Base-by-base conservation (phyloP, 1,140 invertebrate genomes). In the Myzus persicae region DNA sequence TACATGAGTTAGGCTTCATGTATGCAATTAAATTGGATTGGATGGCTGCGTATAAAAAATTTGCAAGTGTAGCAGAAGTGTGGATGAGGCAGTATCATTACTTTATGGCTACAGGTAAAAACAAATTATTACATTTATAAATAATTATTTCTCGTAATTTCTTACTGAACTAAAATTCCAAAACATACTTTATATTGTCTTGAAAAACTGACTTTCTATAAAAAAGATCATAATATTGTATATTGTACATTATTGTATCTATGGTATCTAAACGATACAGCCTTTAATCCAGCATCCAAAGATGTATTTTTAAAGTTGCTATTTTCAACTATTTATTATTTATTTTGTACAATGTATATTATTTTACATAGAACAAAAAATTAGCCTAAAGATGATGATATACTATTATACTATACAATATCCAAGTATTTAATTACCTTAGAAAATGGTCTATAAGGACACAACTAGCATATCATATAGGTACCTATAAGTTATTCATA, bases 1-100 rank as follows among this genome's bases (percentile, higher is more conserved):
- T 38, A 40, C 81, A 93, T 8, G 91, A 93, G 36, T 84, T 93
- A 26, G 91, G 91, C 1, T 93, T 93, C 76, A 93, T 84, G 91
- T 85, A 93, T 26, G 38, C 81, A 5, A 54, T 93, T 24, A 26
- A 24, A 40, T 48, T 84, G 38, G 81, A 93, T 40, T 93, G 91
- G 91, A 51, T 9, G 40, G 20, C 81, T 6, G 67, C 91, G n/a
- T 93, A 36, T 51, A 26, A 42, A 42, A 36, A 48, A 26, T 93
- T 93, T 7, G 44, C 46, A 9, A 51, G 11, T 18, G 91, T 51
- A 20, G 91, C 91, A 31, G 26, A 38, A 22, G 14, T 40, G 2
- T 85, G 44, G 46, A 85, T 85, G 91, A 82, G 44, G 9, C 59
- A 46, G 44, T 93, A 93, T 54, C 91, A 93, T 42, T 93, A 93